Evolutionary conservation across 2,888 invertebrate species (phyloP).

Genomic region (Keiferia lycopersicella): DNA sequence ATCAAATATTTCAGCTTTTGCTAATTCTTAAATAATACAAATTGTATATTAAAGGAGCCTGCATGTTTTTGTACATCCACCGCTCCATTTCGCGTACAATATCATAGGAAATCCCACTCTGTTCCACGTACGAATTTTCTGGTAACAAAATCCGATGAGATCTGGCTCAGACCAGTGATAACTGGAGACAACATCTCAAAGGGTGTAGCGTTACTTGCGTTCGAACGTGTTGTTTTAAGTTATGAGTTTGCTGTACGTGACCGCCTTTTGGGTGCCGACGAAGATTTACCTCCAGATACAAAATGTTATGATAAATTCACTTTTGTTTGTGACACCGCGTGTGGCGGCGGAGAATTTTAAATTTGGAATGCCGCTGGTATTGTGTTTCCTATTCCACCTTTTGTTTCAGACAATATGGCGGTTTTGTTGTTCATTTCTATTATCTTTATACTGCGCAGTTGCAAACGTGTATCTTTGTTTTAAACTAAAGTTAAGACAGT

Average conservation of each 20-base stretch:
- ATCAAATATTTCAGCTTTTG: too few species aligned
- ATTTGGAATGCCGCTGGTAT: conserved; percentile 5
- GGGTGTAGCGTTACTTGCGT: conserved; percentile 39
- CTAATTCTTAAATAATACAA: too few species aligned
- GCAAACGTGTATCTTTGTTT: neutral
- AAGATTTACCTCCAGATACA: conserved; percentile 36
- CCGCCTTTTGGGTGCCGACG: conserved; percentile 51
- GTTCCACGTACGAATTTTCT: conserved; percentile 36
- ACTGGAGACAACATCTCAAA: conserved; percentile 36
- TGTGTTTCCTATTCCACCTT: neutral
- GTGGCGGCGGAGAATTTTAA: conserved; percentile 16
- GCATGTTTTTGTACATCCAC: too few species aligned
- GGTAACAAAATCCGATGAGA: conserved; percentile 40
- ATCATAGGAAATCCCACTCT: neutral
- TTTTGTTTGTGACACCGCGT: conserved; percentile 23
- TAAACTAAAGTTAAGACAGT: neutral
- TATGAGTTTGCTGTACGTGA: conserved; percentile 48
- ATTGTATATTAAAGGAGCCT: too few species aligned
- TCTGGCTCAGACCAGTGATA: conserved; percentile 44
- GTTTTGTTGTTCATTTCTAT: neutral
- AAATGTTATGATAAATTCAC: conserved; percentile 27
- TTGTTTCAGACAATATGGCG: neutral
- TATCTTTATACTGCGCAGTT: neutral
- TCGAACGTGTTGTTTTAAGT: conserved; percentile 50
- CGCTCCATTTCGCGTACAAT: too few species aligned